Conservation (phyloP, 2,113 vertebrate genomes). For the Colistium nudipinnis region DNA sequence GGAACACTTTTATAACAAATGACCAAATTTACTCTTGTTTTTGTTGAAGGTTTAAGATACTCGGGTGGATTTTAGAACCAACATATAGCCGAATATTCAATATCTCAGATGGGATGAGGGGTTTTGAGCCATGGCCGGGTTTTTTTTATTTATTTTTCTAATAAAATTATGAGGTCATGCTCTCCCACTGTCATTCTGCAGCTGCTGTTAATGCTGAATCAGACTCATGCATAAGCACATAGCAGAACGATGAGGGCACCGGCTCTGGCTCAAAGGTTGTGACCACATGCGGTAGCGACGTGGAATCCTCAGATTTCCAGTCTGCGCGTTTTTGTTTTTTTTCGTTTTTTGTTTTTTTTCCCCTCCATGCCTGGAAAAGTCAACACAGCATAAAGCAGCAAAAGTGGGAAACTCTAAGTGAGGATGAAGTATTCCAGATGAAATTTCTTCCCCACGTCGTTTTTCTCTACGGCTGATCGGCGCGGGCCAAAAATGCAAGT, state of each 20-base stretch:
- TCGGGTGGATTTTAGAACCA: too few relatives aligned
- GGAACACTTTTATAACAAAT: too few relatives aligned
- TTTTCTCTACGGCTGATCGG: not conserved
- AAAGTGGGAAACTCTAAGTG: slow-evolving; percentile 35
- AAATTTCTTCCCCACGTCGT: slow-evolving; percentile 21
- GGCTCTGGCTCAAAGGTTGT: slow-evolving; percentile 44
- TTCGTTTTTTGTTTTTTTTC: too few relatives aligned
- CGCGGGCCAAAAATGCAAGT: slow-evolving; percentile 12
- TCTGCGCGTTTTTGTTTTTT: slow-evolving; percentile 26
- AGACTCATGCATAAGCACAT: slow-evolving; percentile 61
- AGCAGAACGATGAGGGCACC: slow-evolving; percentile 62
- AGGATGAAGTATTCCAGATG: slow-evolving; percentile 53
- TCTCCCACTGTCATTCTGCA: slow-evolving; percentile 34
- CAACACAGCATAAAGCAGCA: slow-evolving; percentile 52
- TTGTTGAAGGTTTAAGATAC: too few relatives aligned
- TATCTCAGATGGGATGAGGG: too few relatives aligned
- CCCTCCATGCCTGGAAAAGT: slow-evolving; percentile 63
- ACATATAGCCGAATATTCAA: too few relatives aligned
- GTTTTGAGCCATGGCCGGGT: too few relatives aligned
- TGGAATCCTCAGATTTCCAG: slow-evolving; percentile 61
- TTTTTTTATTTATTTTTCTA: too few relatives aligned
- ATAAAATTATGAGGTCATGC: too few relatives aligned
- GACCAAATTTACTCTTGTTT: too few relatives aligned
- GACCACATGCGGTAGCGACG: slow-evolving; percentile 53
- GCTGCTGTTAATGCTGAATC: slow-evolving; percentile 38